phyloP scores from a whole-genome alignment of 2,113 vertebrate genomes.

The Python bivittatus region DNA sequence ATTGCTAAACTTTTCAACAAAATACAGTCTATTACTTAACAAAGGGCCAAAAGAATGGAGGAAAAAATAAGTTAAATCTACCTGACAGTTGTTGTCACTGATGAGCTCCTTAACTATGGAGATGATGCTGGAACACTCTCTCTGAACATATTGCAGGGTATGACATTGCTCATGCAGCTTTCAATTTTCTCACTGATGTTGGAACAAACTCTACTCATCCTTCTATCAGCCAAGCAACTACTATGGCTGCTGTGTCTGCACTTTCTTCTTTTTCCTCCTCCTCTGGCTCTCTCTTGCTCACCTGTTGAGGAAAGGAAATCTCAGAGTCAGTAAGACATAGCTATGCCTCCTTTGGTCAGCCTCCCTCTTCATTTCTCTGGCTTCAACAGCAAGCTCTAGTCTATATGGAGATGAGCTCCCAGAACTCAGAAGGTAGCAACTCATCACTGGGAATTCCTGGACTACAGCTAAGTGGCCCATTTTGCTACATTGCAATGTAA shows the following conservation, averaged over 20 bases:
- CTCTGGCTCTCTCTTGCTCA: not conserved
- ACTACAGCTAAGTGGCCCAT: no score
- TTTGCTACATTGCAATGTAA: no score
- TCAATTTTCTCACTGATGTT: not conserved
- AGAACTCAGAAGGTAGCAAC: no score
- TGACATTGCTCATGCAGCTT: not conserved
- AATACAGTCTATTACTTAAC: not conserved
- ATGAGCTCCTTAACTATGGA: not conserved
- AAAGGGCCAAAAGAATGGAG: not conserved
- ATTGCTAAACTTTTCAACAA: not conserved
- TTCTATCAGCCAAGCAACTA: not conserved
- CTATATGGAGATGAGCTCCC: no score
- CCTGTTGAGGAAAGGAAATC: not conserved
- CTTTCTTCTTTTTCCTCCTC: not conserved
- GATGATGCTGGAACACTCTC: not conserved
- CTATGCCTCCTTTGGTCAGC: no score
- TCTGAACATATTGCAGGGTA: not conserved
- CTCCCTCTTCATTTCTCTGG: no score
- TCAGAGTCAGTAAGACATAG: not conserved
- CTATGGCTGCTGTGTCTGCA: not conserved
- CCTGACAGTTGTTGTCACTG: not conserved
- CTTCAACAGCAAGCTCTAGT: no score
- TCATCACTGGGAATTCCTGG: no score
- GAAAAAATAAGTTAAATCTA: not conserved
- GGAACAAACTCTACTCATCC: not conserved